Base-by-base conservation (phyloP, 1,140 invertebrate genomes). In the Calliopsis andreniformis region DNA sequence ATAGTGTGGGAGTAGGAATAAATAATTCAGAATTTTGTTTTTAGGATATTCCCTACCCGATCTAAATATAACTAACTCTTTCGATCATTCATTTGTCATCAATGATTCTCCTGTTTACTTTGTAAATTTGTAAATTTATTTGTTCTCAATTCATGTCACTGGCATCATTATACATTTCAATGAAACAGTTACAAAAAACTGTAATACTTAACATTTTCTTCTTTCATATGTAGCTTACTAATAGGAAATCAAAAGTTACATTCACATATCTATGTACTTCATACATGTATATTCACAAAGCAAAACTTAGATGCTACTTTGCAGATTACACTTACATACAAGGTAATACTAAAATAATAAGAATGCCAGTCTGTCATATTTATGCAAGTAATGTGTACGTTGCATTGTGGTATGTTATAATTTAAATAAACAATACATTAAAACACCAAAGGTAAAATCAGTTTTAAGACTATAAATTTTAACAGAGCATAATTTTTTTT, bases 321-420 rank as follows among this genome's bases (percentile, higher is more conserved):
- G 20, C 68, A 35, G 43, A 71, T 42, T 25, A 39, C 0, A 28
- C 63, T 82, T 72, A 68, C 72, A 63, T 47, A 45, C 4, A 70
- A 58, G 45, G 39, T 68, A 61, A 63, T 51, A 67, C 43, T 20
- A 56, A 30, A 42, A 23, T 39, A 16, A 18, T 47, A 35, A 51
- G 3, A 23, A 18, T 49, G 28, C 28, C 6, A 63, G 32, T 47
- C 25, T 62, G 16, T 62, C 8, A 63, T 47, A 32, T 47, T 3
- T n/a, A 14, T 64, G 14, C 12, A 20, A 66, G 16, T 23, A 66
- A 47, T 8, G n/a, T n/a, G n/a, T n/a, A n/a, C n/a, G n/a, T n/a
- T n/a, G n/a, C n/a, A n/a, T n/a, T n/a, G n/a, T 63, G 18, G n/a
- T 14, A 23, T 32, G 6, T 56, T 56, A 32, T 56, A 56, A 56